Conservation (phyloP, 2,888 invertebrate species). For the Drosophila limbata region DNA sequence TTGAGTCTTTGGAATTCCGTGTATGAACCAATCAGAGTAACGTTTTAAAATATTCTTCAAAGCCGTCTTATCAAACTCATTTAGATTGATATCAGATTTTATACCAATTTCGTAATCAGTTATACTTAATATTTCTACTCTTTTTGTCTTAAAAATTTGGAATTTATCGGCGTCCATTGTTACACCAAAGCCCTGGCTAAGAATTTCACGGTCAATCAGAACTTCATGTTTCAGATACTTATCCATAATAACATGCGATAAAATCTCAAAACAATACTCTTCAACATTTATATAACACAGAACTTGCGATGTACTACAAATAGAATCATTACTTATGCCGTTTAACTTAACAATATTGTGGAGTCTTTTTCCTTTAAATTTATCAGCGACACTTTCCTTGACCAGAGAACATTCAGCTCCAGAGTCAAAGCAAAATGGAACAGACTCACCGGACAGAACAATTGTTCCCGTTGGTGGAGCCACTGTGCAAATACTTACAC, state of each 20-base stretch:
- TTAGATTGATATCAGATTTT: background rate
- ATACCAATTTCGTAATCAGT: background rate
- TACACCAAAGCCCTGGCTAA: background rate
- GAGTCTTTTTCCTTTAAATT: background rate
- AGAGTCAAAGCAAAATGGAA: slow-evolving; percentile 25
- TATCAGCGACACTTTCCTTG: slow-evolving; percentile 1
- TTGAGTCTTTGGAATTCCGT: slow-evolving; percentile 9
- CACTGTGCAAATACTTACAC: too few relatives aligned
- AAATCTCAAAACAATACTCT: background rate
- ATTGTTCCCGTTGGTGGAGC: too few relatives aligned
- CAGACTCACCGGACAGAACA: slow-evolving; percentile 17
- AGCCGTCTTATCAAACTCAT: background rate
- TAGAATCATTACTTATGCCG: slow-evolving; percentile 17
- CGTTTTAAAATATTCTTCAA: background rate
- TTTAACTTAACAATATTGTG: too few relatives aligned
- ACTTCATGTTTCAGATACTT: slow-evolving; percentile 4
- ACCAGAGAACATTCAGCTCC: background rate
- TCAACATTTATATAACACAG: too few relatives aligned
- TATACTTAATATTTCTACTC: background rate
- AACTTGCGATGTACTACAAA: slow-evolving; percentile 6
- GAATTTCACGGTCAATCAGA: background rate
- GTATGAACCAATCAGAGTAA: slow-evolving; percentile 15
- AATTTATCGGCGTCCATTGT: slow-evolving; percentile 8
- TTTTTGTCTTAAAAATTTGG: slow-evolving; percentile 11
- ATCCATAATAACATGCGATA: background rate